Evolutionary conservation across 92 coral and sea anemone species (phyloP).

Genomic region (Actinostola sp.): DNA sequence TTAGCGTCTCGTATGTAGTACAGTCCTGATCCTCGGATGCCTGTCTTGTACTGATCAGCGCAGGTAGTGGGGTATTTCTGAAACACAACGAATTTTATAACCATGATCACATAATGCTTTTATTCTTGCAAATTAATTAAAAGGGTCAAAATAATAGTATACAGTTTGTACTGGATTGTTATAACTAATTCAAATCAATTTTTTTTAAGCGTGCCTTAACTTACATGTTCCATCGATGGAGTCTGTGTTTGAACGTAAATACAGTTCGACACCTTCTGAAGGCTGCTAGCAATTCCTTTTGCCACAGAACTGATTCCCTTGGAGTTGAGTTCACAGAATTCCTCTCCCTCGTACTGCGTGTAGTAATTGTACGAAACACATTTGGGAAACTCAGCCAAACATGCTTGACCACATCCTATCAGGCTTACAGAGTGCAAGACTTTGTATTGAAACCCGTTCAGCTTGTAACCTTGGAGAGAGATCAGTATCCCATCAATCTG

Average conservation of each 20-base stretch:
- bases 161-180: too few species aligned
- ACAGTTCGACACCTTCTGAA: background rate
- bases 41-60: too few species aligned
- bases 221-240: slow-evolving; percentile 23
- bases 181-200: too few species aligned
- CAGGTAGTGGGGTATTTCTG: too few species aligned
- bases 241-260: slow-evolving; percentile 15
- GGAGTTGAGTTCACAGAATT: slow-evolving; percentile 25
- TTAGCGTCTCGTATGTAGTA: too few species aligned
- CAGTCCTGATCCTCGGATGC: too few species aligned
- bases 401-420: slow-evolving; percentile 47
- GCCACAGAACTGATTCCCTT: slow-evolving; percentile 5
- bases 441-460: slow-evolving; percentile 21
- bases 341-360: background rate
- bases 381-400: slow-evolving; percentile 24
- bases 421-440: slow-evolving; percentile 4
- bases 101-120: too few species aligned
- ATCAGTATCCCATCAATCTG: slow-evolving; percentile 2
- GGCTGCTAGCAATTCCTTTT: slow-evolving; percentile 11
- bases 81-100: too few species aligned
- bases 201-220: too few species aligned
- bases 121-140: too few species aligned
- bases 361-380: slow-evolving; percentile 56
- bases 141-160: too few species aligned
- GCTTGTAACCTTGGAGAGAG: slow-evolving; percentile 21